These are phyloP conservation scores for Novumbra hubbsi DNA, from an alignment of 2,797 vertebrate genomes.

Conservation along the genomic window DNA sequence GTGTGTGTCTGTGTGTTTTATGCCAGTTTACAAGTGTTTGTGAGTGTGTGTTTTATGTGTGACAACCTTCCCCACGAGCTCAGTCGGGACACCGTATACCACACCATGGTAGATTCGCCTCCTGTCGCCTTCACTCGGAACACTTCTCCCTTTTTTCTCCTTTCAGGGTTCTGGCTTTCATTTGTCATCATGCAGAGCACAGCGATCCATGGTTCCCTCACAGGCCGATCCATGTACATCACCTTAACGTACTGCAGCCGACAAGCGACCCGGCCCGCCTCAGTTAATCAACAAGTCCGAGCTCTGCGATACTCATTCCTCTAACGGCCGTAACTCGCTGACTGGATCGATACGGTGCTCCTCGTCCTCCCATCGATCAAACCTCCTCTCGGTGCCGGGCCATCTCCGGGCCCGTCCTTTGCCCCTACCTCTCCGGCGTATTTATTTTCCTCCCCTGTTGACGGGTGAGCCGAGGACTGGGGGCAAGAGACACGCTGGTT, in stretches of 20 bases:
- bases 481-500: neutral
- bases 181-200: conserved; percentile 1
- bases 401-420: conserved; percentile 7
- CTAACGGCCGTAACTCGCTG: conserved; percentile 23
- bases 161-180: neutral
- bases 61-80: no score
- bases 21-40: no score
- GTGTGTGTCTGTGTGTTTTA: neutral
- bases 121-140: neutral
- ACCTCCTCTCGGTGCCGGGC: conserved; percentile 11
- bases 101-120: neutral
- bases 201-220: neutral
- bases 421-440: conserved; percentile 8
- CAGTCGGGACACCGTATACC: neutral
- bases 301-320: conserved; percentile 6
- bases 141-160: neutral
- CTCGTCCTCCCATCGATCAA: conserved; percentile 27
- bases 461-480: neutral
- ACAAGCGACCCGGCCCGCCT: neutral
- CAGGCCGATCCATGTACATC: neutral
- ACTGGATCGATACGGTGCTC: conserved; percentile 19
- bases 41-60: neutral
- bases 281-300: conserved; percentile 30
- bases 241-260: neutral
- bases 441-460: neutral